These are phyloP conservation scores for Scartelaos histophorus DNA, from an alignment of 2,113 vertebrate species.

Conservation along the genomic window DNA sequence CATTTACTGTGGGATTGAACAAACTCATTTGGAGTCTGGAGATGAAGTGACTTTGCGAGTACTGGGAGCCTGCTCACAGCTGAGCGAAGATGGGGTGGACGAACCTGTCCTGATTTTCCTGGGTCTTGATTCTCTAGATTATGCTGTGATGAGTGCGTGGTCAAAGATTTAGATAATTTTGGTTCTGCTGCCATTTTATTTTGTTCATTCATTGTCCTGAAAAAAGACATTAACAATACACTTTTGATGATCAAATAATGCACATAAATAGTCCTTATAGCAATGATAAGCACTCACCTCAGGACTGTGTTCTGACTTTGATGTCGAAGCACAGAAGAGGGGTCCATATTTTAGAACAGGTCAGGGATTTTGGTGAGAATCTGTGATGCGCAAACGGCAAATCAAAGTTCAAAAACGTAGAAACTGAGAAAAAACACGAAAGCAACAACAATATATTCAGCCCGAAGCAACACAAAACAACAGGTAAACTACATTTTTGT, in stretches of 20 bases:
- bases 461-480: background rate
- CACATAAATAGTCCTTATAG: background rate
- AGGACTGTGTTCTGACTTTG: conserved; percentile 64
- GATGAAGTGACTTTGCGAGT: conserved; percentile 62
- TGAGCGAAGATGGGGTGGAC: conserved; percentile 28
- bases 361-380: background rate
- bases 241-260: background rate
- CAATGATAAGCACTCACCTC: background rate
- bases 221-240: conserved; percentile 7
- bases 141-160: conserved; percentile 22
- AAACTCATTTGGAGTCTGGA: conserved; percentile 47
- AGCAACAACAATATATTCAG: background rate
- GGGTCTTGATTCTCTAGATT: conserved; percentile 71
- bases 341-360: conserved; percentile 53
- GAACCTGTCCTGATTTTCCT: conserved; percentile 10
- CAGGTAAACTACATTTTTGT: background rate
- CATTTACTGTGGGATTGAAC: conserved; percentile 56
- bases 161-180: conserved; percentile 36
- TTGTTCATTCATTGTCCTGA: conserved; percentile 59
- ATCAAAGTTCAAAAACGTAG: background rate
- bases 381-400: conserved; percentile 13
- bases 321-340: conserved; percentile 55
- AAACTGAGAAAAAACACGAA: background rate
- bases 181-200: conserved; percentile 43
- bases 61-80: conserved; percentile 74